Base-by-base conservation (phyloP, 1,140 invertebrate genomes). In the Frieseomelitta varia region DNA sequence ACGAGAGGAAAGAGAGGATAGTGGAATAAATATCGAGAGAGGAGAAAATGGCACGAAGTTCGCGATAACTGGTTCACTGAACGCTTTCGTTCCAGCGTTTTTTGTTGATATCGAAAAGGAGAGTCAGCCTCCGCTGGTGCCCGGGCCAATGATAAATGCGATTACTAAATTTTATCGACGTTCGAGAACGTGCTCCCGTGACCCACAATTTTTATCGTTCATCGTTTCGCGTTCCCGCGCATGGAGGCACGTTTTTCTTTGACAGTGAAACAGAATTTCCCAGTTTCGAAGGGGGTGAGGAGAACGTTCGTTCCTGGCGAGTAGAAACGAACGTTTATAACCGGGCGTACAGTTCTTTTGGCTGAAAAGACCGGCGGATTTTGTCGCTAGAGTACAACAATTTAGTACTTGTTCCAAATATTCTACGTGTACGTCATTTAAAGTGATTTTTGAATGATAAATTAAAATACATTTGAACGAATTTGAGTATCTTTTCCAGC, bases 101-200 rank as follows among this genome's bases (percentile, higher is more conserved):
- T n/a, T 78, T 61, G 81, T 84, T 84, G 81, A 79, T 79, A 84
- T 84, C 76, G 67, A 69, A 4, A 34, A n/a, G 39, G 55, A 27
- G 55, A 53, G 19, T 58, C 39, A 30, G 53, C 21, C 55, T 67
- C 24, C 39, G 8, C 39, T 47, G 39, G 39, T 47, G 17, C 24
- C 71, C 10, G 73, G 39, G n/a, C 53, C 56, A 51, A 79, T 84
- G 81, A 84, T 84, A 84, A 84, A 79, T 79, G 75, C 81, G 81
- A 84, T 84, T 84, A 84, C 81, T 84, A 79, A 84, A 84, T 84
- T 79, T 84, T 84, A 84, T 84, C 71, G 75, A 79, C 81, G 81
- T 63, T 47, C 67, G 65, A 15, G 47, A 71, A 84, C 56, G 81
- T 71, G 75, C 55, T 79, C 75, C 72, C 67, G 81, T 79, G 81